Conservation (phyloP, 2,888 invertebrate genomes). For the Eulithis prunata region DNA sequence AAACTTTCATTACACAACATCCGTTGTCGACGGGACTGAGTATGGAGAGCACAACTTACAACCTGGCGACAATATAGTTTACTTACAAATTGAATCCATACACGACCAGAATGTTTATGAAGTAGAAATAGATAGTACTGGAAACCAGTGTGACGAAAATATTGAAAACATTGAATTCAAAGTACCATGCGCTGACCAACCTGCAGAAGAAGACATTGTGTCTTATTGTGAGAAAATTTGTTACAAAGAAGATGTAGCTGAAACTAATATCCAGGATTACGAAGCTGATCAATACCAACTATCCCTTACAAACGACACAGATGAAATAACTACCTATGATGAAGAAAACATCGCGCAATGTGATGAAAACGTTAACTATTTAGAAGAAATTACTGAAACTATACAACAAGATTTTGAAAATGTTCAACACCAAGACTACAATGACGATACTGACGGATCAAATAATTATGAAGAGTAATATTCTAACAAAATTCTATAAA, state of each 20-base stretch:
- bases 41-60: neutral
- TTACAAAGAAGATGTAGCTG: too few species aligned
- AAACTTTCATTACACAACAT: constrained; percentile 19
- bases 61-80: neutral
- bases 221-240: too few species aligned
- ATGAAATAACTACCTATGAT: neutral
- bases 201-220: too few species aligned
- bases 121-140: neutral
- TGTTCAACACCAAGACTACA: too few species aligned
- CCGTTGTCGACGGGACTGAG: neutral
- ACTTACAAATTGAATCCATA: neutral
- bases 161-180: neutral
- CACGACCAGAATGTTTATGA: neutral
- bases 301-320: neutral
- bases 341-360: neutral
- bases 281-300: neutral
- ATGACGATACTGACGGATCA: too few species aligned
- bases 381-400: neutral
- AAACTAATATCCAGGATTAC: neutral
- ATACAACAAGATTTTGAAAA: too few species aligned
- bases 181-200: neutral
- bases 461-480: too few species aligned
- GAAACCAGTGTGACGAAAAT: neutral
- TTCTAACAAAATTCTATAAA: too few species aligned
- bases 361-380: neutral